These are phyloP conservation scores for Eonycteris spelaea DNA, from an alignment of 2,113 vertebrate species.

Conservation along the genomic window DNA sequence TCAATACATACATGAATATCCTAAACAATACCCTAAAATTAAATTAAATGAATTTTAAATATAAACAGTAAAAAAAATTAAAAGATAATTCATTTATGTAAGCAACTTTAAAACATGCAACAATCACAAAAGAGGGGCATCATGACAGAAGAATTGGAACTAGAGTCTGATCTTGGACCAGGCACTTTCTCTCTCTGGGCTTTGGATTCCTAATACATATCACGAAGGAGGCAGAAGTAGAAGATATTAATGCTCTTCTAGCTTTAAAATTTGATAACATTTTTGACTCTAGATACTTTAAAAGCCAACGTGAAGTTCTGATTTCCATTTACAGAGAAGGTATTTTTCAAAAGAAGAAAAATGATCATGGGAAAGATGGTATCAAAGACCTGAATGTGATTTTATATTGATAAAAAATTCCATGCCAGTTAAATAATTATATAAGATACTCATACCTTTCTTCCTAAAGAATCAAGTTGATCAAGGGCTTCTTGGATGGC, in stretches of 20 bases:
- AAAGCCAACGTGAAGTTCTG: constrained; percentile 4
- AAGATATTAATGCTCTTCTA: neutral
- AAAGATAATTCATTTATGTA: neutral
- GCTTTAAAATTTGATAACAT: neutral
- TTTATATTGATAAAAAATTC: neutral
- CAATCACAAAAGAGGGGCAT: neutral
- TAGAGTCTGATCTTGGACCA: neutral
- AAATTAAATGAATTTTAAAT: constrained; percentile 33
- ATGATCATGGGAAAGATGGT: neutral
- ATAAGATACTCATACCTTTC: constrained; percentile 81
- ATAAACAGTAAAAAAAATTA: neutral
- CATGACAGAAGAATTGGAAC: neutral
- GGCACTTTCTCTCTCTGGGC: neutral
- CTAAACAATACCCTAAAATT: neutral
- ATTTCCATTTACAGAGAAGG: neutral
- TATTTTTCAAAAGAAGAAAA: constrained; percentile 20
- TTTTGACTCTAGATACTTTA: neutral
- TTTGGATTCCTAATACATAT: neutral
- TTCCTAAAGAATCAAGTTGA: constrained; percentile 87
- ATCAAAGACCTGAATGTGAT: neutral
- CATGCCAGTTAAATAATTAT: neutral
- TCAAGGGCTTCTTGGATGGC: constrained; percentile 98
- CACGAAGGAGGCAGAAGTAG: neutral
- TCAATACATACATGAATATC: neutral
- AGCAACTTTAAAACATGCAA: neutral